phyloP scores from a whole-genome alignment of 1,140 invertebrate species.

The Apis mellifera region Amel_HAv3.1 CM009940.2:4734001-4734500 shows the following conservation, averaged over 20 bases:
- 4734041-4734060: too few species aligned
- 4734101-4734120: too few species aligned
- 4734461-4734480: neutral
- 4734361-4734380: neutral
- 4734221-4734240: neutral
- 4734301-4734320: conserved; percentile 24
- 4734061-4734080: too few species aligned
- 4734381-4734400: conserved; percentile 28
- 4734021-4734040: too few species aligned
- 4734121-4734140: too few species aligned
- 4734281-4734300: conserved; percentile 24
- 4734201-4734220: too few species aligned
- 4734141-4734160: too few species aligned
- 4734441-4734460: conserved; percentile 14
- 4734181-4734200: too few species aligned
- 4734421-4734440: conserved; percentile 5
- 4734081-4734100: too few species aligned
- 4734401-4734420: conserved; percentile 8
- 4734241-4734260: neutral
- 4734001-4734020: too few species aligned
- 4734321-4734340: conserved; percentile 15
- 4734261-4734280: neutral
- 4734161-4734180: too few species aligned
- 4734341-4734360: conserved; percentile 29
- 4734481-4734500: neutral